A percentile compares a stretch with the other conserved stretches of the same genome.
Evolutionary conservation across 2,797 vertebrate genomes (phyloP).

Genomic region (Petrocephalus sullivani): DNA sequence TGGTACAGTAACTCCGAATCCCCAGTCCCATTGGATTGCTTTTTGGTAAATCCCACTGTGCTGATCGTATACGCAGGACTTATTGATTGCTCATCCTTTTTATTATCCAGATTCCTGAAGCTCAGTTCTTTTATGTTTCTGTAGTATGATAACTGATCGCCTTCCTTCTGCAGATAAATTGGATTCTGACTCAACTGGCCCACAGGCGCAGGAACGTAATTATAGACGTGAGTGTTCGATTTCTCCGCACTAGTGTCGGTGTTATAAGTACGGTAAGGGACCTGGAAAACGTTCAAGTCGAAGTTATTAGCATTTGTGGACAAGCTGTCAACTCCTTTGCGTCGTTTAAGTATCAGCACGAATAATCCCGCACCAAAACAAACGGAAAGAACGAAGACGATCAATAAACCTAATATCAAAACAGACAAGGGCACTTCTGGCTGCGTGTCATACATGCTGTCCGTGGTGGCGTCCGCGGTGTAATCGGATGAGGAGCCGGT

Average conservation of each 20-base stretch:
- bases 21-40: constrained; percentile 55
- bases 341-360: constrained; percentile 88
- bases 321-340: constrained; percentile 80
- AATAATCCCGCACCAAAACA: constrained; percentile 95
- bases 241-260: constrained; percentile 73
- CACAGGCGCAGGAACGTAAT: constrained; percentile 89
- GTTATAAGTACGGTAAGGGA: constrained; percentile 90
- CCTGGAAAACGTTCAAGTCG: constrained; percentile 87
- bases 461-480: constrained; percentile 64
- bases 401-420: constrained; percentile 87
- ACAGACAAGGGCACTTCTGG: constrained; percentile 92
- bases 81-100: constrained; percentile 71
- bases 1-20: constrained; percentile 87
- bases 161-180: constrained; percentile 96
- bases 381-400: constrained; percentile 93
- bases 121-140: constrained; percentile 87
- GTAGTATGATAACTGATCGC: constrained; percentile 84
- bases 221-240: constrained; percentile 85
- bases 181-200: constrained; percentile 98
- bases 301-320: constrained; percentile 76
- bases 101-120: constrained; percentile 72
- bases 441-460: constrained; percentile 73
- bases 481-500: constrained; percentile 60
- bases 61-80: constrained; percentile 86
- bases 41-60: constrained; percentile 82